A percentile compares a stretch with the other conserved stretches of the same genome.
phyloP scores from a whole-genome alignment of 2,113 vertebrate genomes.

The Cathartes aura region DNA sequence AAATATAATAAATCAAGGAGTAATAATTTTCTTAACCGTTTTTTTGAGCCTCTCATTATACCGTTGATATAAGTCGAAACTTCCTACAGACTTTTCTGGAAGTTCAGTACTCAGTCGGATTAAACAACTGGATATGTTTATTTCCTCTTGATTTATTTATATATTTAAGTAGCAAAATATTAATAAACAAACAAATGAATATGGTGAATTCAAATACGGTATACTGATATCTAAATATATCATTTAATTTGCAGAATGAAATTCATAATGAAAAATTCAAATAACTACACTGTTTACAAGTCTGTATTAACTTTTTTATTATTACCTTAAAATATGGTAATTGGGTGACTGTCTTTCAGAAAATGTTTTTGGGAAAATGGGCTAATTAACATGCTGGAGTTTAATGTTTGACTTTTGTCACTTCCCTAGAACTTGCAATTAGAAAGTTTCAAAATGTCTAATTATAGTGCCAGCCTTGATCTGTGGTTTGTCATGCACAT shows the following conservation, averaged over 20 bases:
- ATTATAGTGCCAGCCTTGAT: not conserved
- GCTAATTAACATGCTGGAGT: not conserved
- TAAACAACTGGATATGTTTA: not conserved
- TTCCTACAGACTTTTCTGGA: not conserved
- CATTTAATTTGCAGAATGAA: not conserved
- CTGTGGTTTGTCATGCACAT: not conserved
- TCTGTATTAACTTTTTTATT: constrained; percentile 2
- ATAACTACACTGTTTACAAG: not conserved
- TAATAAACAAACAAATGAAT: not conserved
- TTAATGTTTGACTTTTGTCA: constrained; percentile 18
- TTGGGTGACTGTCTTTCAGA: not conserved
- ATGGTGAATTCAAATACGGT: not conserved
- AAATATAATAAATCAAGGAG: not conserved
- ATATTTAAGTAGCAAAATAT: not conserved
- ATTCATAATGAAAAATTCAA: constrained; percentile 32
- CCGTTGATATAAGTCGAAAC: not conserved
- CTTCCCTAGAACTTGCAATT: not conserved
- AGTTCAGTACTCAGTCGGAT: not conserved
- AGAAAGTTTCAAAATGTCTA: not conserved
- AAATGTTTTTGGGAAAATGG: not conserved
- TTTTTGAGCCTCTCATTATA: not conserved
- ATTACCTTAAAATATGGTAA: constrained; percentile 19
- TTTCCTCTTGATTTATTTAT: not conserved
- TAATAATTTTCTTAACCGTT: not conserved
- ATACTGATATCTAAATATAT: not conserved